Percentiles rank a stretch among this genome's conserved stretches.
Evolutionary conservation across 1,140 invertebrate species (phyloP).

Genomic region (Trichonephila inaurata): DNA sequence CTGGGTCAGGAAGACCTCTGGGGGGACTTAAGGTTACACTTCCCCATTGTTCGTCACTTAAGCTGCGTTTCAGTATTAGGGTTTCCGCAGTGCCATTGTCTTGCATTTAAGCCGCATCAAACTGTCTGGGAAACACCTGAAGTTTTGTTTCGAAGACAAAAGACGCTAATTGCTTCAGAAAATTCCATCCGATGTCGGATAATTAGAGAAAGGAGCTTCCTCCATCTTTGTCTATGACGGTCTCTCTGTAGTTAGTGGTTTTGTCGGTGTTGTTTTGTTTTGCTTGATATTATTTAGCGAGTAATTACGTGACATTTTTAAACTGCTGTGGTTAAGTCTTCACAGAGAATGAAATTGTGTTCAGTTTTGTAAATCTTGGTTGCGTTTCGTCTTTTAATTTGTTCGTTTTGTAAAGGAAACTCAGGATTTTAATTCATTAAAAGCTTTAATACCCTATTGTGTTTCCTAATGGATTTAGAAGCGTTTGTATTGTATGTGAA

Average conservation of each 20-base stretch:
- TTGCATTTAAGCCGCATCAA: slow-evolving; percentile 38
- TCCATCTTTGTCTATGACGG: background rate
- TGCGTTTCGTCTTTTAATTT: background rate
- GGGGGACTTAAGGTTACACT: slow-evolving; percentile 8
- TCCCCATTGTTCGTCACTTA: slow-evolving; percentile 48
- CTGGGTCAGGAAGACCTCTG: background rate
- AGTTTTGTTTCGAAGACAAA: slow-evolving; percentile 59
- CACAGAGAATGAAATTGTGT: background rate
- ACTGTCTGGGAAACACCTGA: slow-evolving; percentile 48
- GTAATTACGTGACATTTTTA: background rate
- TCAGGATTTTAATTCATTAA: too few relatives aligned
- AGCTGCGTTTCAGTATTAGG: slow-evolving; percentile 2
- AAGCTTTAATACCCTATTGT: background rate
- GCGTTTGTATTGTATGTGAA: background rate
- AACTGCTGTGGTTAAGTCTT: background rate
- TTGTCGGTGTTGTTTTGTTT: background rate
- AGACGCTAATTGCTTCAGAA: slow-evolving; percentile 51
- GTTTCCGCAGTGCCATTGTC: background rate
- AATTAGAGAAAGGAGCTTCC: slow-evolving; percentile 15
- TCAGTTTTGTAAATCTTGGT: background rate
- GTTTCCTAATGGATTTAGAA: background rate
- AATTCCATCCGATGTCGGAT: slow-evolving; percentile 1
- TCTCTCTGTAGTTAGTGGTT: background rate
- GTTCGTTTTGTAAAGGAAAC: background rate
- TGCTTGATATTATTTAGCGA: background rate